A percentile compares a stretch with the other conserved stretches of the same genome.
phyloP scores from a whole-genome alignment of 2,797 vertebrate species.

The Liasis olivaceus region DNA sequence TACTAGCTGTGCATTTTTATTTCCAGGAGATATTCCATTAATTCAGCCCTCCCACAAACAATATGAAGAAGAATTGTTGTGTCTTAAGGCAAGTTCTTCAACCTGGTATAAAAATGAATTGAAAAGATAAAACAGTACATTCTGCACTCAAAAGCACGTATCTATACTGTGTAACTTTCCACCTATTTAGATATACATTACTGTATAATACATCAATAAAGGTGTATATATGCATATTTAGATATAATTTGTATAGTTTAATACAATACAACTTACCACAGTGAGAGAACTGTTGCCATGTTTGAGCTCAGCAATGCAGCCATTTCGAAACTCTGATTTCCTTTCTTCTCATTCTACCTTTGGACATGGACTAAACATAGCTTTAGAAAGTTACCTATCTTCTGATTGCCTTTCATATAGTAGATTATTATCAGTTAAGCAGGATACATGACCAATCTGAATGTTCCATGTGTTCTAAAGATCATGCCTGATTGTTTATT shows the following conservation, averaged over 20 bases:
- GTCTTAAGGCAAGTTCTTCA: neutral
- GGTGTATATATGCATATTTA: neutral
- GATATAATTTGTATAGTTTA: neutral
- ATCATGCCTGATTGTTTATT: neutral
- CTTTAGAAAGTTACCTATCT: neutral
- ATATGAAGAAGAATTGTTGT: neutral
- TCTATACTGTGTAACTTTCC: neutral
- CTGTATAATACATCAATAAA: neutral
- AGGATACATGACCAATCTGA: neutral
- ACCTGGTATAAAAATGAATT: neutral
- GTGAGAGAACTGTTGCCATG: neutral
- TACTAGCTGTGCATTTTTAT: slow-evolving; percentile 31
- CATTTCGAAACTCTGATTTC: neutral
- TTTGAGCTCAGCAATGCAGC: neutral
- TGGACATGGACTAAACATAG: neutral
- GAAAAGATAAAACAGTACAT: neutral
- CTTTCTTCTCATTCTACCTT: neutral
- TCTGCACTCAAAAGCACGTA: neutral
- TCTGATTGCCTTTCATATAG: neutral
- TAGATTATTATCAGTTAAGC: neutral
- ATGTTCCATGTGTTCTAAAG: neutral
- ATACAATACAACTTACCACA: neutral
- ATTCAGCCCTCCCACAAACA: slow-evolving; percentile 26
- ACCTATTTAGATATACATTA: neutral
- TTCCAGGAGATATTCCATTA: slow-evolving; percentile 36